phyloP scores from a whole-genome alignment of 1,140 invertebrate genomes.

The Lucilia cuprina region DNA sequence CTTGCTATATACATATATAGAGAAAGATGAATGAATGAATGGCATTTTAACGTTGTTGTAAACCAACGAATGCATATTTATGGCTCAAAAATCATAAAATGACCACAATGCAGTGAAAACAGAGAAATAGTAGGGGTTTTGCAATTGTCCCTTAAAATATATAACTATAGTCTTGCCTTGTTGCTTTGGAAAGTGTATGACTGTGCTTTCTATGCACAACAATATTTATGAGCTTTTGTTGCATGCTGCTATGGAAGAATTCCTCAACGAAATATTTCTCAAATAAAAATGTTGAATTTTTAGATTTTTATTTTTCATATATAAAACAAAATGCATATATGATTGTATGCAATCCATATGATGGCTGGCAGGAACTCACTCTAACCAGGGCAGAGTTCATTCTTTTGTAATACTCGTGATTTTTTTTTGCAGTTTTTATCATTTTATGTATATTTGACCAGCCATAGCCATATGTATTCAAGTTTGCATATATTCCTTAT shows the following conservation, averaged over 20 bases:
- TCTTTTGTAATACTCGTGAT: conserved; percentile 5
- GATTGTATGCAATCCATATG: background rate
- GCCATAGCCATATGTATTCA: too few relatives aligned
- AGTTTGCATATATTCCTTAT: background rate
- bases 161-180: too few relatives aligned
- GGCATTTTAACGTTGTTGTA: background rate
- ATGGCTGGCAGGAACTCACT: background rate
- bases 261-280: background rate
- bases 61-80: conserved; percentile 4
- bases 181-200: too few relatives aligned
- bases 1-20: background rate
- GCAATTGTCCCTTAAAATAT: background rate
- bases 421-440: background rate
- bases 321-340: background rate
- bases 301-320: background rate
- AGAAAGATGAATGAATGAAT: background rate
- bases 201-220: background rate
- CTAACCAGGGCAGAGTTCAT: background rate
- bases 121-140: background rate
- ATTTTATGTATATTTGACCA: background rate
- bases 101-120: conserved; percentile 17
- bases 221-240: conserved; percentile 29
- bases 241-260: background rate
- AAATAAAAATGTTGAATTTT: background rate
- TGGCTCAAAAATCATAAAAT: background rate